phyloP scores from a whole-genome alignment of 2,888 invertebrate species.

The Drosophila algonquin region DNA sequence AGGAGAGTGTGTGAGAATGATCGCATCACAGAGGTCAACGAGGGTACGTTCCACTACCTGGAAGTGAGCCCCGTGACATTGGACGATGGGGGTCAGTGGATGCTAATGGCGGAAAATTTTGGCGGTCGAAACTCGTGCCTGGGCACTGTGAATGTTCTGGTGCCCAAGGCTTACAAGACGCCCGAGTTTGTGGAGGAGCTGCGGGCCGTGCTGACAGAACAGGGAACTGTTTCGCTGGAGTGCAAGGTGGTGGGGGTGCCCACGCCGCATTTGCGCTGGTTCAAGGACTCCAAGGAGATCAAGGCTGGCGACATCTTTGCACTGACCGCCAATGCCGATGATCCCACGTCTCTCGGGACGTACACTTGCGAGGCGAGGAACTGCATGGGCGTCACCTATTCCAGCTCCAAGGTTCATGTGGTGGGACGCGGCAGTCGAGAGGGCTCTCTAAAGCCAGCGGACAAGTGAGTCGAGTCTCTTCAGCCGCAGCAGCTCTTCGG shows the following conservation, averaged over 20 bases:
- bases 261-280: constrained; percentile 90
- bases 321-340: constrained; percentile 92
- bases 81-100: constrained; percentile 94
- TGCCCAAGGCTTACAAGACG: constrained; percentile 94
- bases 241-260: constrained; percentile 97
- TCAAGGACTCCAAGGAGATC: constrained; percentile 93
- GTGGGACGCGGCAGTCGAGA: constrained; percentile 90
- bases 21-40: constrained; percentile 90
- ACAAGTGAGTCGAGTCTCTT: constrained; percentile 85
- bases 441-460: constrained; percentile 88
- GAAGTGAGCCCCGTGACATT: constrained; percentile 92
- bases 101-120: constrained; percentile 91
- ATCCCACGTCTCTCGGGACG: constrained; percentile 93
- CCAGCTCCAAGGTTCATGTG: constrained; percentile 93
- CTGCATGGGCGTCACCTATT: constrained; percentile 93
- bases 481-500: neutral
- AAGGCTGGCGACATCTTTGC: constrained; percentile 96
- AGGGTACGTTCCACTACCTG: constrained; percentile 93
- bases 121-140: constrained; percentile 91
- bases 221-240: constrained; percentile 94
- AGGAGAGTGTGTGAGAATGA: constrained; percentile 89
- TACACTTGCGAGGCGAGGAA: constrained; percentile 95
- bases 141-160: constrained; percentile 91
- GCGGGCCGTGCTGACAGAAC: constrained; percentile 92
- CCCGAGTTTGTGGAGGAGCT: constrained; percentile 95